Base-by-base conservation (phyloP, 2,888 invertebrate genomes). In the Phanerotoma sp. region DNA sequence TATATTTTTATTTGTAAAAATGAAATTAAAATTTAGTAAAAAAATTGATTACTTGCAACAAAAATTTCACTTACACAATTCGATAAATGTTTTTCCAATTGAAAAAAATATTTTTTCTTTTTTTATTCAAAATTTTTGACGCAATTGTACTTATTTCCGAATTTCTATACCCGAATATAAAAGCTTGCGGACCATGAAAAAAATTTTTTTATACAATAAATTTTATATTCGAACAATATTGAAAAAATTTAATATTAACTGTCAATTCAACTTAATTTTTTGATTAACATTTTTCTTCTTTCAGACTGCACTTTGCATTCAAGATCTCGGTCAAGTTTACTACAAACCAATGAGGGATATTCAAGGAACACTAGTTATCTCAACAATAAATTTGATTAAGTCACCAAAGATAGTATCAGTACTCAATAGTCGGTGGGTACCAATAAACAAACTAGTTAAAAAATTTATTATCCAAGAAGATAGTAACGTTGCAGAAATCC, bases 251-350 rank as follows among this genome's bases (percentile, higher is more conserved):
- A n/a, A n/a, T n/a, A n/a, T n/a, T n/a, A n/a, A n/a, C n/a, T n/a
- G n/a, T n/a, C n/a, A n/a, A n/a, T n/a, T n/a, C n/a, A n/a, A n/a
- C n/a, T n/a, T n/a, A n/a, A n/a, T n/a, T n/a, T n/a, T n/a, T n/a
- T n/a, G n/a, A n/a, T n/a, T n/a, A 7, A 25, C 9, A 2, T 25
- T 25, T 25, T 25, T 25, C 9, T 4, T 28, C 25, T 54, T 69
- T 11, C 84, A 96, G 83, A 89, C 89, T 18, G 92, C 94, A 0
- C 80, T 95, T 5, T 93, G 96, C 64, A 84, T 95, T 54, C 92
- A 93, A 70, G 96, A 99, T 77, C 83, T 99, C 68, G 98, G 99
- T 4, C 94, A 96, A 77, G 81, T 98, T 41, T 96, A 92, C 80
- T 91, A 95, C 79, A 91, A 91, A 69, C 95, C 96, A 0, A 80